These are phyloP conservation scores for Hucho hucho DNA, from an alignment of 2,113 vertebrate genomes.

Conservation along the genomic window DNA sequence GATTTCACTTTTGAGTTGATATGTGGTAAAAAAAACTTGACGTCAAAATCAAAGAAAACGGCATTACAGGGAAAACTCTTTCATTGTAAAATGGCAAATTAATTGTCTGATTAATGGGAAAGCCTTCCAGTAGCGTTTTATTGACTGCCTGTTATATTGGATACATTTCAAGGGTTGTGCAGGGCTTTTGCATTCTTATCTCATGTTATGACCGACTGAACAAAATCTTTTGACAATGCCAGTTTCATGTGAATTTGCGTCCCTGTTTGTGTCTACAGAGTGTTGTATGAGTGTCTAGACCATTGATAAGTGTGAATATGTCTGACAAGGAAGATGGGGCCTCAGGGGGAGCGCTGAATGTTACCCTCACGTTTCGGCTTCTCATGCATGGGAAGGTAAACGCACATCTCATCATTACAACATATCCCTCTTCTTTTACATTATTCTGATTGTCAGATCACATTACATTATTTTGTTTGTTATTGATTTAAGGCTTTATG, in stretches of 20 bases:
- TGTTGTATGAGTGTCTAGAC: slow-evolving; percentile 60
- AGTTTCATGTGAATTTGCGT: background rate
- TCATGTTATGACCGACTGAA: no score
- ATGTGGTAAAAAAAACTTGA: background rate
- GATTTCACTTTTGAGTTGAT: background rate
- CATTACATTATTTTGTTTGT: no score
- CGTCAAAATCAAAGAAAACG: background rate
- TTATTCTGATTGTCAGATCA: no score
- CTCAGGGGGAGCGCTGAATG: slow-evolving; percentile 82
- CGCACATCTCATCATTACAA: background rate
- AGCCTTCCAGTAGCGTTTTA: background rate
- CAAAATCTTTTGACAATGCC: no score
- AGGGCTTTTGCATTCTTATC: no score
- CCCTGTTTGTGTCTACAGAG: slow-evolving; percentile 54
- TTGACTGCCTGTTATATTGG: background rate
- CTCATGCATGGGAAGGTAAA: slow-evolving; percentile 93
- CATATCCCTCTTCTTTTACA: background rate
- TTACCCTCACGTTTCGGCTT: slow-evolving; percentile 86
- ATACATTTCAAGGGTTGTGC: no score
- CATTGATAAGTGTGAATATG: slow-evolving; percentile 62
- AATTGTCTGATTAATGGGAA: background rate
- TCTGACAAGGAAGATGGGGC: slow-evolving; percentile 79
- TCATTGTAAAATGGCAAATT: background rate
- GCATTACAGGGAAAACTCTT: background rate
- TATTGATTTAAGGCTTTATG: background rate